Evolutionary conservation across 2,888 invertebrate species (phyloP).

Genomic region (Orgyia antiqua): DNA sequence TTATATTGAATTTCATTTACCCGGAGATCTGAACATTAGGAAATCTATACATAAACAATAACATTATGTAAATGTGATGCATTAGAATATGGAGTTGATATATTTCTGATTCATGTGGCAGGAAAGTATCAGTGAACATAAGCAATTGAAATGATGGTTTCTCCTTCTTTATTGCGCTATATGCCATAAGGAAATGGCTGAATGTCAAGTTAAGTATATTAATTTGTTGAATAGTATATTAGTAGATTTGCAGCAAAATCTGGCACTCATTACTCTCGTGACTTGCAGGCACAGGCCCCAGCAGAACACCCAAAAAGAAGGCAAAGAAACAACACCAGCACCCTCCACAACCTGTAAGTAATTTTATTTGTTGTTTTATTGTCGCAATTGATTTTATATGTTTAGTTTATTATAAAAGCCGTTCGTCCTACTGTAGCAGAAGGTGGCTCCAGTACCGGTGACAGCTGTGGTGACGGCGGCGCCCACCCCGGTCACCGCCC

Average conservation of each 20-base stretch:
- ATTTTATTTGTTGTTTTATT: constrained; percentile 23
- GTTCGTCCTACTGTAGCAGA: constrained; percentile 28
- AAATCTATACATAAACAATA: not conserved
- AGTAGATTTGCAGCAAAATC: not conserved
- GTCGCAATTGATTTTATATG: constrained; percentile 4
- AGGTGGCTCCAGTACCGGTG: constrained; percentile 31
- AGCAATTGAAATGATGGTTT: constrained; percentile 13
- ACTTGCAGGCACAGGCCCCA: constrained; percentile 55
- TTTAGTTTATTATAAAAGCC: too few species aligned
- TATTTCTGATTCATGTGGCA: constrained; percentile 1
- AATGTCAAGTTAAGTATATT: constrained; percentile 28
- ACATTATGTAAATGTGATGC: not conserved
- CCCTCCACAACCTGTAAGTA: constrained; percentile 62
- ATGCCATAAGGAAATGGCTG: constrained; percentile 3
- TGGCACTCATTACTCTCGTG: too few species aligned
- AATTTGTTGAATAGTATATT: constrained; percentile 10
- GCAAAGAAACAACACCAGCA: constrained; percentile 58
- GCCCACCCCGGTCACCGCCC: constrained; percentile 19
- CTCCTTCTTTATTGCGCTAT: constrained; percentile 15
- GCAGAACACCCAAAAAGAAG: constrained; percentile 68
- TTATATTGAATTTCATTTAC: constrained; percentile 70
- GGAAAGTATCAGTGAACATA: constrained; percentile 26
- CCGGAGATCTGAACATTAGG: constrained; percentile 68
- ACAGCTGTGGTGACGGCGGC: constrained; percentile 18
- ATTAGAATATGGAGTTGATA: not conserved